Base-by-base conservation (phyloP, 2,797 vertebrate genomes). In the Coccyzus lansbergi region DNA sequence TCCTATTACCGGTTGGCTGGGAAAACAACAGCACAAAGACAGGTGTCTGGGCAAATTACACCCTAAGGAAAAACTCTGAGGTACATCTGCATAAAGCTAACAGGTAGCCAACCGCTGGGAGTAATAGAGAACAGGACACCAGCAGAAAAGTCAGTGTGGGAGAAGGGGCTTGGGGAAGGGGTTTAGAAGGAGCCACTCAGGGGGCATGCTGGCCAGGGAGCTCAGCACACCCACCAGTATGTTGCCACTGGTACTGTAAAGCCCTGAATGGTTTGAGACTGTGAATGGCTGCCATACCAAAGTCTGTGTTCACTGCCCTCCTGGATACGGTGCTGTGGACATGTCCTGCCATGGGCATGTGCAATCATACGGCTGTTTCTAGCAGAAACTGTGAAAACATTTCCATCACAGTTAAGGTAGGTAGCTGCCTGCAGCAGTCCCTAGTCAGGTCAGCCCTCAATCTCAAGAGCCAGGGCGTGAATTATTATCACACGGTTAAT, bases 261-360 rank as follows among this genome's bases (percentile, higher is more conserved):
- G 16, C 12, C 51, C 33, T 3, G 1, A 15, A 49, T 0, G 10
- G 16, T 36, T 19, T 22, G n/a, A 90, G 40, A 9, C 22, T 36
- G 24, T 3, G 5, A 44, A 68, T 51, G 0, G 0, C 33, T 71
- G 60, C 52, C 1, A 2, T n/a, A 0, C 68, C n/a, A 74, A 48
- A 75, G 55, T 25, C 34, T 8, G 69, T 36, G 71, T 56, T 74
- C 5, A 0, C 42, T 72, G 81, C 67, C 59, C 42, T 64, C 29
- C 24, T 12, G 51, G 74, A 9, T 12, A 1, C 2, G 7, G 56
- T 38, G 38, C 38, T 38, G 38, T 38, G 38, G 38, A 38, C 38
- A 38, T 0, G 0, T 16, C 69, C 62, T 11, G 8, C 53, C 4
- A 0, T 1, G 4, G 40, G 65, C 53, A 28, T 0, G 3, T 48